phyloP scores from a whole-genome alignment of 2,113 vertebrate genomes.

The Bubo bubo region DNA sequence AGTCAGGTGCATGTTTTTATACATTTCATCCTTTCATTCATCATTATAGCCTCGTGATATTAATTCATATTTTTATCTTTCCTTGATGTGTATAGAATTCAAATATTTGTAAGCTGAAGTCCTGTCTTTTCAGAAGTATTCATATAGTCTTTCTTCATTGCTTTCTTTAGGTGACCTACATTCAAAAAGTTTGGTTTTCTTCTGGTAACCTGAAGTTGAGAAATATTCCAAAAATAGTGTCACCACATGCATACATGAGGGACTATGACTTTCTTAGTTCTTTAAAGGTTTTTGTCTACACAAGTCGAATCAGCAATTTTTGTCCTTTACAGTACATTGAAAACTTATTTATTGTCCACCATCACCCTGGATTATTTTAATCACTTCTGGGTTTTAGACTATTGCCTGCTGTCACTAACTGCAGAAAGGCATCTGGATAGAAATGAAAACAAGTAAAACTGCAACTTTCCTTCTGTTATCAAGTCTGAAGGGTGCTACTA shows the following conservation, averaged over 20 bases:
- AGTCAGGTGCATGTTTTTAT: background rate
- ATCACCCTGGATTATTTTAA: background rate
- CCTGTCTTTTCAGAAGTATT: background rate
- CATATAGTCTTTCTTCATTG: background rate
- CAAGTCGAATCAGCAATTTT: background rate
- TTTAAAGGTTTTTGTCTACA: background rate
- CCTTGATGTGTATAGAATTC: background rate
- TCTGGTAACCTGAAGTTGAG: background rate
- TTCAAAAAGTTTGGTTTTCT: background rate
- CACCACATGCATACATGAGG: background rate
- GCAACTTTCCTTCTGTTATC: background rate
- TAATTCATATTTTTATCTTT: background rate
- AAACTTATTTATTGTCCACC: background rate
- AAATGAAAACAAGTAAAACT: background rate
- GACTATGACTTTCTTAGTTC: background rate
- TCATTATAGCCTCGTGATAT: background rate
- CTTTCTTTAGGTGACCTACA: background rate
- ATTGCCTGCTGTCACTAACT: background rate
- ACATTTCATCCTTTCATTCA: background rate
- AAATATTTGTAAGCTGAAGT: background rate
- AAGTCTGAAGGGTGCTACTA: background rate
- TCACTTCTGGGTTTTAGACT: background rate
- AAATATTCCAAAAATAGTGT: background rate
- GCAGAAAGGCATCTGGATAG: slow-evolving; percentile 20
- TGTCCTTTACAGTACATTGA: background rate